Base-by-base conservation (phyloP, 2,888 invertebrate species). In the Drosophila mimetica region DNA sequence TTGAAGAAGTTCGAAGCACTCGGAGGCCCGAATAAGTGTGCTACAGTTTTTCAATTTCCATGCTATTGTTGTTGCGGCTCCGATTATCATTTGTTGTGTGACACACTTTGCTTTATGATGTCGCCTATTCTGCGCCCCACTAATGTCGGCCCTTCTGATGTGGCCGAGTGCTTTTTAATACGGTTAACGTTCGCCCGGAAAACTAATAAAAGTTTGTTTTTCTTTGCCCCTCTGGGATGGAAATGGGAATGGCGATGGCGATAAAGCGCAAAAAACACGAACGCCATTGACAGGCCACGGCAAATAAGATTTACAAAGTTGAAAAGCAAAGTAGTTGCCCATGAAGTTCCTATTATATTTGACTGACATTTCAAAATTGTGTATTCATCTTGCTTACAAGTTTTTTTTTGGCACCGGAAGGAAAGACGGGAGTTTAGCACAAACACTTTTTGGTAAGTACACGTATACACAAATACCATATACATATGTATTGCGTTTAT, bases 201-300 rank as follows among this genome's bases (percentile, higher is more conserved):
- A 88, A 88, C 70, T 88, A 83, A 81, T 83, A 83, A 86, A 83
- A 88, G 58, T 76, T 76, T 61, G n/a, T 6, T 66, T 54, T 74
- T 50, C 58, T 28, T 39, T 34, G 28, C 16, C 36, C 4, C 14
- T 39, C 50, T 46, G 46, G 6, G 36, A 36, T 13, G 25, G 9
- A 7, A n/a, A 13, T 75, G 54, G 55, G 4, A n/a, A 13, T 75
- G 51, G 55, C 47, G 53, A 75, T 71, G 71, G 64, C 52, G 51
- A 63, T 44, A 37, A 30, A 39, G 18, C 8, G 51, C 30, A 11
- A 30, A 79, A 65, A 67, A 59, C 79, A 71, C 61, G 37, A 52
- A 70, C 69, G 63, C 66, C 69, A 86, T 86, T 77, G 85, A 77
- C 81, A 74, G 58, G 44, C 71, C 50, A 67, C 25, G 69, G 67